Evolutionary conservation across 1,140 invertebrate genomes (phyloP), one percentile per base, ranked within the genome.

Genomic region (Microplitis mediator): DNA sequence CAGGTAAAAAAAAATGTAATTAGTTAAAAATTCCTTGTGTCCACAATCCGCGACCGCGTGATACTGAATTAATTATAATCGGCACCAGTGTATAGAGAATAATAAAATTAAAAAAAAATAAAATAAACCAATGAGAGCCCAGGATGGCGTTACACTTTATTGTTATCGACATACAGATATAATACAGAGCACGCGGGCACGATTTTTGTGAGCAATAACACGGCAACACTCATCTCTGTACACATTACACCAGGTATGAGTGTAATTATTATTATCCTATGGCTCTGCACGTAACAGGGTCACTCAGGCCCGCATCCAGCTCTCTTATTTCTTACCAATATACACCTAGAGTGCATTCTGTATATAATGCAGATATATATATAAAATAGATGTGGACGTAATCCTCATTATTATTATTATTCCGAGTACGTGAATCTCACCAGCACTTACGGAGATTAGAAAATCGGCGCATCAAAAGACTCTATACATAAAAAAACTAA

Each of bases 41-140:
- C 72, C 69, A 74, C 64, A 34, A 51, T 66, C 75, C 75, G 75
- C 66, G 45, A 76, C 75, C 72, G 65, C 65, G 56, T 74, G 72
- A 74, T 76, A 65, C 66, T 14, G 67, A 56, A 74, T 76, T 76
- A 74, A 75, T 75, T 73, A 75, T 35, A 51, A 70, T 73, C 68
- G 68, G 45, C 36, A 69, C 23, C 23, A 23, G 23, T 23, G 23
- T 23, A 74, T 70, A 45, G 39, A 45, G 39, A 9, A 9, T 9
- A 45, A 45, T 11, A 45, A 45, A 45, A 45, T 8, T 52, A 60
- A 54, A 67, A 16, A 51, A 32, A 16, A n/a, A 66, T 52, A 23
- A 50, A 50, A 67, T 14, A 54, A 67, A 50, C 65, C 14, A 67
- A 54, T 52, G 65, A 52, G n/a, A 67, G 39, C 14, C 35, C 2